phyloP scores from a whole-genome alignment of 2,888 invertebrate genomes.

The Diplolepis rosae region DNA sequence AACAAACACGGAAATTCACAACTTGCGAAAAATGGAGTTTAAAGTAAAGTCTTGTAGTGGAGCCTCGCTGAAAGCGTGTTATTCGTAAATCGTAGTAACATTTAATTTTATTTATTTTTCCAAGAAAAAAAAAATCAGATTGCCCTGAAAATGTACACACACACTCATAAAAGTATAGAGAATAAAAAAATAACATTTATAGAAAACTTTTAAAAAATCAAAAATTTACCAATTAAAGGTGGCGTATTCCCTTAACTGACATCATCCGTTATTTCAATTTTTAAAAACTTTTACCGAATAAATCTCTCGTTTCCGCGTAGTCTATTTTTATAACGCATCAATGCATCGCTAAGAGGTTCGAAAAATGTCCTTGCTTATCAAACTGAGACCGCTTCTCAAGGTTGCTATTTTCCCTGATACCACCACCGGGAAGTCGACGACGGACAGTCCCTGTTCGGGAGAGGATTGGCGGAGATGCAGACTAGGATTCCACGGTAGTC shows the following conservation, averaged over 20 bases:
- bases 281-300: neutral
- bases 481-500: constrained; percentile 69
- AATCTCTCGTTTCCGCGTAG: neutral
- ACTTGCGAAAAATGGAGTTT: no score
- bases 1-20: no score
- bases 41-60: no score
- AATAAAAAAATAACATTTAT: no score
- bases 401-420: neutral
- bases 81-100: no score
- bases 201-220: no score
- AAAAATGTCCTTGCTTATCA: constrained; percentile 12
- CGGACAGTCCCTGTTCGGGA: constrained; percentile 39
- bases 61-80: no score
- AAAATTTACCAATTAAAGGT: no score
- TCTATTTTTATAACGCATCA: neutral
- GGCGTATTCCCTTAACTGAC: neutral
- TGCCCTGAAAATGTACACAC: no score
- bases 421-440: constrained; percentile 20
- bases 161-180: no score
- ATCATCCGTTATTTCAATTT: neutral
- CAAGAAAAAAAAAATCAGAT: no score
- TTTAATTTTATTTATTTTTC: no score
- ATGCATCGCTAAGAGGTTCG: neutral
- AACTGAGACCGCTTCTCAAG: constrained; percentile 1
- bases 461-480: constrained; percentile 66